phyloP scores from a whole-genome alignment of 2,113 vertebrate species.

The Otis tarda region DNA sequence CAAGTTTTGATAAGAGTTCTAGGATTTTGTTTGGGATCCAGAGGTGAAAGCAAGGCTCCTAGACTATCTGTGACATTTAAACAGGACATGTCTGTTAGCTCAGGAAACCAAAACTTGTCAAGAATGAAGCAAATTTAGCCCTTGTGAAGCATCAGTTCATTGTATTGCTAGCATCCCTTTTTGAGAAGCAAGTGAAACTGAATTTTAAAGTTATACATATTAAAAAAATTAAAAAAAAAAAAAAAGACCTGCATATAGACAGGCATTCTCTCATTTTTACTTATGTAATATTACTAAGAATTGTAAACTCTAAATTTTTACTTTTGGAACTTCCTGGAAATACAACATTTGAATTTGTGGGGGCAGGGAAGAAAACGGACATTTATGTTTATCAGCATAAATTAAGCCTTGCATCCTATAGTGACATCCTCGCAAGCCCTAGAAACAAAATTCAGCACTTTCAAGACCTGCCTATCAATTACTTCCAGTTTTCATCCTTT shows the following conservation, averaged over 20 bases:
- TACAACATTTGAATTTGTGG: background rate
- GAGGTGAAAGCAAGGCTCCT: background rate
- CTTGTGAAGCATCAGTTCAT: background rate
- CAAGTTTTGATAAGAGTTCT: background rate
- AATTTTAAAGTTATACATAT: background rate
- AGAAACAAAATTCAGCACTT: background rate
- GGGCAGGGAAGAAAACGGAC: background rate
- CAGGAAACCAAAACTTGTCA: background rate
- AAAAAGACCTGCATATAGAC: background rate
- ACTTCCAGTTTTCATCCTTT: background rate
- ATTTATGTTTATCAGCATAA: background rate
- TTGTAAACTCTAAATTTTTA: background rate
- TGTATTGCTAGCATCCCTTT: background rate
- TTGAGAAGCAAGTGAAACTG: background rate
- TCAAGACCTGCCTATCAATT: background rate
- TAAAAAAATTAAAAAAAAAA: background rate
- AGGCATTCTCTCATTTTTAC: background rate
- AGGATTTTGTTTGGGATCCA: background rate
- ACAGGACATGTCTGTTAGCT: background rate
- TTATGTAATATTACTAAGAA: background rate
- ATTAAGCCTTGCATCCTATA: background rate
- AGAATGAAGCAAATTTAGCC: background rate
- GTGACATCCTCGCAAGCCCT: background rate
- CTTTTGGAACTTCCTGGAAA: background rate
- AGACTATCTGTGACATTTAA: background rate